Base-by-base conservation (phyloP, 2,113 vertebrate genomes). In the Tetrax tetrax region DNA sequence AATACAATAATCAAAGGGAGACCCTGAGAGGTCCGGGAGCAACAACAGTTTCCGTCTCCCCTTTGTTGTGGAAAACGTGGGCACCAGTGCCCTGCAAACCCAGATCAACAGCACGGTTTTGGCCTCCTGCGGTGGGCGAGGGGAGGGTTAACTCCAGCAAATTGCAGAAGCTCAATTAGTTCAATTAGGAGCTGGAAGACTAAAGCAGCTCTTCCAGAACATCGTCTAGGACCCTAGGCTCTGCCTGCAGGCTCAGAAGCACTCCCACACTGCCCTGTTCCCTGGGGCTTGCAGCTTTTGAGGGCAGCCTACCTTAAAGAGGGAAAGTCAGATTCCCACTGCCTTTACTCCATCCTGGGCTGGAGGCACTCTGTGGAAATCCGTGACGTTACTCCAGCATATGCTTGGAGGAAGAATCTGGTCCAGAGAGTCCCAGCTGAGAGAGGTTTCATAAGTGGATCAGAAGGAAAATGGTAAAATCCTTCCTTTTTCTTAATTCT, bases 111-210 rank as follows among this genome's bases (percentile, higher is more conserved):
- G 37, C n/a, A 2, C 43, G 57, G 53, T 81, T 82, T 69, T 51
- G 90, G 86, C 86, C 92, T 87, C 96, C 90, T 1, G 77, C 0
- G 5, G 80, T 72, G 89, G 91, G 76, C 31, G 1, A 84, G 54
- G 65, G 76, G 65, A 95, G 92, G 94, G 95, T 95, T 96, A 91
- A 95, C 25, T 92, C 92, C 17, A 2, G 69, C 50, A 85, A 93
- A 96, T 94, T 95, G 77, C 70, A 93, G 87, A 29, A 87, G 91
- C 93, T 95, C 96, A 97, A 89, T 96, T 93, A 96, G 91, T 91
- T 92, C 95, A 96, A 95, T 96, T 96, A 97, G 91, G 80, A 89
- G 87, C 89, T 80, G 37, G 87, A 79, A 85, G 74, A 92, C 29
- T 69, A 95, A 95, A 90, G 95, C 74, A 96, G 94, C 45, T 89